Conservation (phyloP, 2,113 vertebrate species). For the Asarcornis scutulata region DNA sequence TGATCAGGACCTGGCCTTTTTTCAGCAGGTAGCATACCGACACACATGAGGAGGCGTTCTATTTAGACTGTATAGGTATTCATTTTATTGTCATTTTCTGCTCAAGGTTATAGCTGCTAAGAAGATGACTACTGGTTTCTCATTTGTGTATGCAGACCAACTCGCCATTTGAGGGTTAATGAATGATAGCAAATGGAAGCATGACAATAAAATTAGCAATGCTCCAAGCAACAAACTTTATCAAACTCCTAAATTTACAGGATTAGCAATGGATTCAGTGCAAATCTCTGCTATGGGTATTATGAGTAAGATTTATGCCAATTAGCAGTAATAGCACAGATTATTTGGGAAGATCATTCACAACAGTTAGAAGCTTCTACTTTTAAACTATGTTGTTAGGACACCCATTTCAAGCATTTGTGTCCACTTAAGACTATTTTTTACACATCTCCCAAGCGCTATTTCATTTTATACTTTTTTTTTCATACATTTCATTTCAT, state of each 20-base stretch:
- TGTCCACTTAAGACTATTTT: not conserved
- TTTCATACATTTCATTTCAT: too few species aligned
- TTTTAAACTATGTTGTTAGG: constrained; percentile 14
- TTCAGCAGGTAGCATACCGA: not conserved
- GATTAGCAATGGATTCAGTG: constrained; percentile 72
- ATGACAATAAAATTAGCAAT: constrained; percentile 75
- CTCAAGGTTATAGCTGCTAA: not conserved
- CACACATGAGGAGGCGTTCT: not conserved
- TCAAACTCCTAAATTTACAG: constrained; percentile 65
- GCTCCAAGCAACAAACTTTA: constrained; percentile 62
- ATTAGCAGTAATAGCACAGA: constrained; percentile 54
- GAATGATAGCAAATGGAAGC: constrained; percentile 63
- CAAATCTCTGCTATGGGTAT: constrained; percentile 66
- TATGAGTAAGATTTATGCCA: constrained; percentile 48
- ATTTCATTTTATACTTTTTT: not conserved
- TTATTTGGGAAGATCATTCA: constrained; percentile 17
- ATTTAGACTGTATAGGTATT: not conserved
- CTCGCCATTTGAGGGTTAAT: constrained; percentile 25
- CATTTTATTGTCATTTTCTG: not conserved
- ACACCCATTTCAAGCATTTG: not conserved
- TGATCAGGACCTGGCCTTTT: not conserved
- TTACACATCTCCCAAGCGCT: not conserved
- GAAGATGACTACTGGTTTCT: not conserved
- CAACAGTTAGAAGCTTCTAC: not conserved
- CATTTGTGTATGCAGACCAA: not conserved